Conservation (phyloP, 2,888 invertebrate species). For the Orgyia antiqua region DNA sequence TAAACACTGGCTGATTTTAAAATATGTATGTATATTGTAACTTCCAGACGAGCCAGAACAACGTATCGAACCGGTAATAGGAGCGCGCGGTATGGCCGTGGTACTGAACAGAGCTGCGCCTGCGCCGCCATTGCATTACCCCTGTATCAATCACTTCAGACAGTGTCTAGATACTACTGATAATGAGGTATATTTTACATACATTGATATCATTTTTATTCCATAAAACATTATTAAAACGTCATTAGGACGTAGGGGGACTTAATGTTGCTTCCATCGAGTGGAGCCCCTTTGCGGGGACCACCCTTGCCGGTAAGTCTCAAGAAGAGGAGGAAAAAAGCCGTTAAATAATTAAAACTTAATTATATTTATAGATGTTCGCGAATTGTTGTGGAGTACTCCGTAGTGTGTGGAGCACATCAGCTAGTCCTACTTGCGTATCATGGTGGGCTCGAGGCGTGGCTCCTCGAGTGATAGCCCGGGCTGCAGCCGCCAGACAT, state of each 20-base stretch:
- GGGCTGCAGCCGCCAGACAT: slow-evolving; percentile 46
- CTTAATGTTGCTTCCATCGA: too few relatives aligned
- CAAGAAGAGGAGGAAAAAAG: too few relatives aligned
- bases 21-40: too few relatives aligned
- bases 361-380: slow-evolving; percentile 57
- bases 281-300: too few relatives aligned
- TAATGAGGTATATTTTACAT: slow-evolving; percentile 58
- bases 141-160: slow-evolving; percentile 94
- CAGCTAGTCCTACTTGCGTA: slow-evolving; percentile 32
- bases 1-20: too few relatives aligned
- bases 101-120: slow-evolving; percentile 91
- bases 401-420: slow-evolving; percentile 50
- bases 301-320: too few relatives aligned
- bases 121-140: slow-evolving; percentile 91
- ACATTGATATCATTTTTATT: too few relatives aligned
- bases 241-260: too few relatives aligned
- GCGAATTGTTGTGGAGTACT: slow-evolving; percentile 56
- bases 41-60: slow-evolving; percentile 82
- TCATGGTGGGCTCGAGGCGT: slow-evolving; percentile 68
- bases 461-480: slow-evolving; percentile 48
- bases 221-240: too few relatives aligned
- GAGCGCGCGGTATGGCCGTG: slow-evolving; percentile 92
- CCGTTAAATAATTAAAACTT: too few relatives aligned
- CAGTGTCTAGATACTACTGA: slow-evolving; percentile 82
- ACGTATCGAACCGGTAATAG: slow-evolving; percentile 89